phyloP scores from a whole-genome alignment of 2,113 vertebrate species.

The Romanogobio albipinnatus region DNA sequence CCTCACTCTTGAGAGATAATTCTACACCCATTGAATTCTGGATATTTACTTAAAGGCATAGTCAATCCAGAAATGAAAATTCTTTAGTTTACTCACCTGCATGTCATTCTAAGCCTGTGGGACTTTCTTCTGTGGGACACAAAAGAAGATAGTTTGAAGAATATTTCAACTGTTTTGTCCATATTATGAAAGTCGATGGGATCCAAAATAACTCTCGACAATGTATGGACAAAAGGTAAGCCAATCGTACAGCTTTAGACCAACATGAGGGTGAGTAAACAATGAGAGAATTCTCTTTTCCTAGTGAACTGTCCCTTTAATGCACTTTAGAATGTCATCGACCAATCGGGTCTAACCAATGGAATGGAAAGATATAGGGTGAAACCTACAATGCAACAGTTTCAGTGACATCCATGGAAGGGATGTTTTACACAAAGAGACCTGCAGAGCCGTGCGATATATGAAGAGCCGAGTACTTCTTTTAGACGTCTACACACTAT shows the following conservation, averaged over 20 bases:
- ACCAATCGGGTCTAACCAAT: not conserved
- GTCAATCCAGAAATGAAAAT: not conserved
- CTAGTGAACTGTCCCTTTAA: not conserved
- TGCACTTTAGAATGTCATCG: not conserved
- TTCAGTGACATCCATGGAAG: not conserved
- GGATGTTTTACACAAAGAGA: slow-evolving; percentile 16
- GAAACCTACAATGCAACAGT: not conserved
- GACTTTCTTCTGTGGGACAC: not conserved
- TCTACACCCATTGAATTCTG: not conserved
- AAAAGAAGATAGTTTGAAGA: not conserved
- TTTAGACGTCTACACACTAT: slow-evolving; percentile 23
- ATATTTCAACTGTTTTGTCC: not conserved
- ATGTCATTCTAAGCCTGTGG: not conserved
- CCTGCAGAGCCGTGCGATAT: not conserved
- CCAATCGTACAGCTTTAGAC: not conserved
- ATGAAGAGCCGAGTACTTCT: not conserved
- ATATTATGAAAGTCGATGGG: not conserved
- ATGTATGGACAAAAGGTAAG: not conserved
- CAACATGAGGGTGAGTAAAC: not conserved
- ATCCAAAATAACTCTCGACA: not conserved
- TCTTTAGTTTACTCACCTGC: not conserved
- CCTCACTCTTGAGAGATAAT: not conserved
- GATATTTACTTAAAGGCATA: not conserved
- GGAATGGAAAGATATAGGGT: slow-evolving; percentile 13
- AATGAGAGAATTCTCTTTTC: not conserved